phyloP scores from a whole-genome alignment of 2,113 vertebrate genomes.

The Amblyopsis rosae region DNA sequence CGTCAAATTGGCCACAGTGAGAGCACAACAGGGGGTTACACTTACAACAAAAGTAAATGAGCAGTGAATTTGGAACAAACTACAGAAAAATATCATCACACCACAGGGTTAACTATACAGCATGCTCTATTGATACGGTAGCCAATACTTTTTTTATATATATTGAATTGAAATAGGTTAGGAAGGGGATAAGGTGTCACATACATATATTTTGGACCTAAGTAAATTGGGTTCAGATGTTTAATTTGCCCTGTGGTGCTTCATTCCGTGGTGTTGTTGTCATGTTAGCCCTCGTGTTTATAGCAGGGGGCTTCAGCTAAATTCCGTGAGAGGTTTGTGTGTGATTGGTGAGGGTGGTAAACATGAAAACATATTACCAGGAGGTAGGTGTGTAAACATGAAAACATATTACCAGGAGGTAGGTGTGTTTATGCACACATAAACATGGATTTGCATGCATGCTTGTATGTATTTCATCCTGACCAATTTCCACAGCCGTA shows the following conservation, averaged over 20 bases:
- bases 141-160: no score
- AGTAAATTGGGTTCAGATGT: constrained; percentile 54
- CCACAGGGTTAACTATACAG: no score
- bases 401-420: background rate
- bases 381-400: no score
- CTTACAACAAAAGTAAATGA: background rate
- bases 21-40: no score
- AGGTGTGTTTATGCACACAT: background rate
- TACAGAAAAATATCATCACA: no score
- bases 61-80: background rate
- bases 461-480: constrained; percentile 21
- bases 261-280: background rate
- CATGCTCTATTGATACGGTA: no score
- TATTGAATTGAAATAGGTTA: no score
- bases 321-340: constrained; percentile 35
- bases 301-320: constrained; percentile 28
- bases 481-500: constrained; percentile 16
- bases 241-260: constrained; percentile 13
- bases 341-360: background rate
- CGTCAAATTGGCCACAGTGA: no score
- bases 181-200: no score
- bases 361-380: no score
- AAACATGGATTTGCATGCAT: constrained; percentile 8
- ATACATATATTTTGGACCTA: constrained; percentile 9
- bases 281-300: constrained; percentile 43